Evolutionary conservation across 2,113 vertebrate species (phyloP).

Genomic region (Ardeotis arabs): DNA sequence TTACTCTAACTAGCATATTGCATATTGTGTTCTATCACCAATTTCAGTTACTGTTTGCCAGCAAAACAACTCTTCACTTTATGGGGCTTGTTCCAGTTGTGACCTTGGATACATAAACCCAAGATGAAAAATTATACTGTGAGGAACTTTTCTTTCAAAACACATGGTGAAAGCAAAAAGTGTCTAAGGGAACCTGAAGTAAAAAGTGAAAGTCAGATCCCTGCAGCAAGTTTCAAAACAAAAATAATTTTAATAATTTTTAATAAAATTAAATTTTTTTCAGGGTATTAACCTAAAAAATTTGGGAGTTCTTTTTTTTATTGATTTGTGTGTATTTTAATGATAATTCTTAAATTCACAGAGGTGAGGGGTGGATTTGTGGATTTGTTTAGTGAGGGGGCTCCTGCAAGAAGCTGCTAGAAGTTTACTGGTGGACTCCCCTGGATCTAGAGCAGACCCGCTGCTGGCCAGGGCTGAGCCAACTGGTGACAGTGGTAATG

Average conservation of each 20-base stretch:
- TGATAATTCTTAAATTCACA: too few species aligned
- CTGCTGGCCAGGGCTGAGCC: too few species aligned
- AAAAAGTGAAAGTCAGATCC: neutral
- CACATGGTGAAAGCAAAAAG: neutral
- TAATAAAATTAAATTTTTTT: neutral
- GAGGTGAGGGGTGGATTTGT: too few species aligned
- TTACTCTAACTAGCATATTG: neutral
- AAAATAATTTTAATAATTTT: neutral
- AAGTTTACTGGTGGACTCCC: too few species aligned
- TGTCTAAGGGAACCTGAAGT: neutral
- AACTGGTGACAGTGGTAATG: too few species aligned
- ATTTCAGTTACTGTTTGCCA: neutral
- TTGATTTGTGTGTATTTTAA: too few species aligned
- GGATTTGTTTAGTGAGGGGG: too few species aligned
- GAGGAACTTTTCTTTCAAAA: neutral
- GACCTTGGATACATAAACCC: neutral
- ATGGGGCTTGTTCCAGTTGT: neutral
- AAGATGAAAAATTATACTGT: neutral
- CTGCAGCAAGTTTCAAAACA: neutral
- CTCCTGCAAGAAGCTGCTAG: too few species aligned
- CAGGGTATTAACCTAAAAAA: neutral
- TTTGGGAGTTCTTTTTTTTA: too few species aligned
- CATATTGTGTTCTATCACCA: neutral
- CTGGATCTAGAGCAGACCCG: too few species aligned
- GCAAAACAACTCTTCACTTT: neutral